Base-by-base conservation (phyloP, 2,888 invertebrate species). In the Strigamia transsilvanica region DNA sequence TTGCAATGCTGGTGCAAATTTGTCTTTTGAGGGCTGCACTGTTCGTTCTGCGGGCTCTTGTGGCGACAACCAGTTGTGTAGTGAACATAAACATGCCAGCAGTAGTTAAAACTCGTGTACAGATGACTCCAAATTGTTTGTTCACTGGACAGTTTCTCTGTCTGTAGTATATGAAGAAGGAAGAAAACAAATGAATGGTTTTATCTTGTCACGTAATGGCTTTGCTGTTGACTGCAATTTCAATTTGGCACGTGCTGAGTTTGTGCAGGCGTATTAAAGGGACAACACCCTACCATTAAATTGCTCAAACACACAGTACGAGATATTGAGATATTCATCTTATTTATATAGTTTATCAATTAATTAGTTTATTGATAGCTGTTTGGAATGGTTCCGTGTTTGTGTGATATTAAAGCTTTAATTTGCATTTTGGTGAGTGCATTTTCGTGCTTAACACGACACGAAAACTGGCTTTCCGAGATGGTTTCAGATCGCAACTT, bases 271-370 rank as follows among this genome's bases (percentile, higher is more conserved):
- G 23, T 32, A 73, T 73, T 73, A 73, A 73, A 73, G 73, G 73
- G 73, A 56, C 73, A 73, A 73, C 73, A 73, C 73, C 73, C 73
- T 73, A n/a, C n/a, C 13, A 32, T 73, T 27, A 73, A 73, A 73
- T 23, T 0, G 66, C 23, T 66, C 10, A 73, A n/a, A 56, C 56
- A 56, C 27, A 27, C 2, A n/a, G 32, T 13, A 27, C 12, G 15
- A 51, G 10, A 12, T 13, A 15, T 32, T 27, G 27, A 32, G 73
- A 73, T 73, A 18, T 9, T 9, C 4, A 56, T 56, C 56, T 56
- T 56, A 56, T 56, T 56, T 18, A 18, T 56, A 18, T 21, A 56
- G 61, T 73, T 73, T 73, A 73, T 73, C 32, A 27, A 32, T 73
- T 32, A 32, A 73, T 73, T 73, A 27, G 27, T 73, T 73, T 32